Evolutionary conservation across 2,113 vertebrate species (phyloP).

Genomic region (Catharus bicknelli): DNA sequence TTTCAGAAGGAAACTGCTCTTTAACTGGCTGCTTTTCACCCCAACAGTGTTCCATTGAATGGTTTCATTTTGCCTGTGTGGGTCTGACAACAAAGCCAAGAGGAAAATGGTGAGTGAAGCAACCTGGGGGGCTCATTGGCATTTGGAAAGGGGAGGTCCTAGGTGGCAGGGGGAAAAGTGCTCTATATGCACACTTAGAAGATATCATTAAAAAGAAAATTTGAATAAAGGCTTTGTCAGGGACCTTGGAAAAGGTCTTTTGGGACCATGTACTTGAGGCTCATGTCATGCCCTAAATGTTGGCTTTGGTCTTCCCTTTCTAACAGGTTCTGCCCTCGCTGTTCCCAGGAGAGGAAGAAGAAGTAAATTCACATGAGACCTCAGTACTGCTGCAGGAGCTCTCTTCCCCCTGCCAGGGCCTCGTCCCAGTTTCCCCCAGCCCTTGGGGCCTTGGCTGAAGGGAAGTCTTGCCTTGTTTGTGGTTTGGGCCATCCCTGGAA

Average conservation of each 20-base stretch:
- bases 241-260: background rate
- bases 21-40: conserved; percentile 5
- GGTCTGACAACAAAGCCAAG: conserved; percentile 96
- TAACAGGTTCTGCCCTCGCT: conserved; percentile 82
- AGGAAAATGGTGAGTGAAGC: conserved; percentile 92
- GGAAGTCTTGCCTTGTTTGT: conserved; percentile 53
- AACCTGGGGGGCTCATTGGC: background rate
- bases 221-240: background rate
- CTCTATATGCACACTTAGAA: background rate
- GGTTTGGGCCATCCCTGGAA: conserved; percentile 62
- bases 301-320: background rate
- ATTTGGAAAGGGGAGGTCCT: background rate
- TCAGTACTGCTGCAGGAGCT: conserved; percentile 49
- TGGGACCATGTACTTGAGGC: background rate
- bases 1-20: background rate
- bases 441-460: conserved; percentile 50
- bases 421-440: conserved; percentile 48
- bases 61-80: conserved; percentile 99
- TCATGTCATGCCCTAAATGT: background rate
- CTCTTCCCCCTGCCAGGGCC: conserved; percentile 54
- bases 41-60: conserved; percentile 95
- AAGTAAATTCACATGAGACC: conserved; percentile 68
- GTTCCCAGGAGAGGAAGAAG: conserved; percentile 85
- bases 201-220: background rate
- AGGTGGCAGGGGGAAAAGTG: background rate